phyloP scores from a whole-genome alignment of 92 coral and sea anemone species.

The Paramuricea clavata region DNA sequence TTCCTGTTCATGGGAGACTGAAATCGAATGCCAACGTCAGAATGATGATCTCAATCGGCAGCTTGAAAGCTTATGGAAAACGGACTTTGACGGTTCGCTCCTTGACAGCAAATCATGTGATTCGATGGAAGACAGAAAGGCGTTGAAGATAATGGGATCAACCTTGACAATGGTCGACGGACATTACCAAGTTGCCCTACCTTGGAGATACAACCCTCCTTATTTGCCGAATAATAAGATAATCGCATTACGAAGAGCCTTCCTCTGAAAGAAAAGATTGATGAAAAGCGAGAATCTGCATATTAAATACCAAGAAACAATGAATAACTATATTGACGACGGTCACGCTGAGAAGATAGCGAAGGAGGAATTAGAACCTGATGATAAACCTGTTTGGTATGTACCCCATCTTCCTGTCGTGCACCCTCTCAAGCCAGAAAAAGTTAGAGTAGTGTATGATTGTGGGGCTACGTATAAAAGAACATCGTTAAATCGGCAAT shows the following conservation, averaged over 20 bases:
- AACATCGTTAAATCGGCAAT: conserved; percentile 37
- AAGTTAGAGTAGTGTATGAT: conserved; percentile 55
- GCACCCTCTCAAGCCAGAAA: conserved; percentile 45
- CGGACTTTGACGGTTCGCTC: conserved; percentile 55
- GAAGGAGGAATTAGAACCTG: not conserved
- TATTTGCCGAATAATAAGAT: conserved; percentile 58
- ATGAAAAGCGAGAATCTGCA: conserved; percentile 44
- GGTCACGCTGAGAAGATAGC: conserved; percentile 54
- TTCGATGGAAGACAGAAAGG: conserved; percentile 66
- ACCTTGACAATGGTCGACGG: conserved; percentile 46
- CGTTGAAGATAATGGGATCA: conserved; percentile 58
- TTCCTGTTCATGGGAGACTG: conserved; percentile 18
- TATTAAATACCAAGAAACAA: conserved; percentile 65
- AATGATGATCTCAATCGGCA: conserved; percentile 60
- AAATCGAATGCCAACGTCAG: conserved; percentile 15
- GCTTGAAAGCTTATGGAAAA: conserved; percentile 57
- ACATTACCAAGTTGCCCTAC: conserved; percentile 70
- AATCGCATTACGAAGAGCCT: conserved; percentile 55
- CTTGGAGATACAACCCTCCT: conserved; percentile 67
- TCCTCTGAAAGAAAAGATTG: conserved; percentile 64
- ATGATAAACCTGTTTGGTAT: conserved; percentile 47
- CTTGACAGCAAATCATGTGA: conserved; percentile 43
- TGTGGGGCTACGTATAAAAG: conserved; percentile 34
- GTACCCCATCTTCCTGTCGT: conserved; percentile 54
- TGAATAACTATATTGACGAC: conserved; percentile 62